Evolutionary conservation across 2,888 invertebrate genomes (phyloP).

Genomic region (Rhabditophanes sp.): DNA sequence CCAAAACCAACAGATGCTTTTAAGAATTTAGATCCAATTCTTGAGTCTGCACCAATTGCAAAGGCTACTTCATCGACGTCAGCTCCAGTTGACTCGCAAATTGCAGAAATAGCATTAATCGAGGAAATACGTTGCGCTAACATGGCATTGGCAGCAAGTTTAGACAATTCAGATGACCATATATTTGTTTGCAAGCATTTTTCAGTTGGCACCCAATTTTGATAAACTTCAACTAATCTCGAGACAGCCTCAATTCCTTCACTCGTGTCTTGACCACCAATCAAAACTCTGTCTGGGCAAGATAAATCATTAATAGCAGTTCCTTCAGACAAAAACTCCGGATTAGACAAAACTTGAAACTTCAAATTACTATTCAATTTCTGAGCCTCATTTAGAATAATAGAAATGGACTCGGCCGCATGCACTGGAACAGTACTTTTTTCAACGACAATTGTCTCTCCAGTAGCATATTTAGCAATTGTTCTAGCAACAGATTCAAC

Average conservation of each 20-base stretch:
- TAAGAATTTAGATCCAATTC: slow-evolving; percentile 88
- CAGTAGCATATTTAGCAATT: slow-evolving; percentile 71
- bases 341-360: slow-evolving; percentile 79
- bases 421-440: slow-evolving; percentile 93
- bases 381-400: slow-evolving; percentile 40
- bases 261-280: slow-evolving; percentile 53
- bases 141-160: slow-evolving; percentile 93
- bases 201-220: slow-evolving; percentile 81
- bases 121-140: slow-evolving; percentile 93
- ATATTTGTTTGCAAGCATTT: slow-evolving; percentile 91
- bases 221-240: slow-evolving; percentile 72
- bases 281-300: slow-evolving; percentile 80
- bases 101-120: slow-evolving; percentile 81
- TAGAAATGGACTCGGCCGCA: slow-evolving; percentile 92
- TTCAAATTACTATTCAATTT: slow-evolving; percentile 17
- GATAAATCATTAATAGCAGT: slow-evolving; percentile 82
- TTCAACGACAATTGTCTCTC: slow-evolving; percentile 72
- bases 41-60: slow-evolving; percentile 78
- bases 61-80: slow-evolving; percentile 90
- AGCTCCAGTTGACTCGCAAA: slow-evolving; percentile 94
- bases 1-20: slow-evolving; percentile 58
- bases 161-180: slow-evolving; percentile 95
- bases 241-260: slow-evolving; percentile 67
- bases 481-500: slow-evolving; percentile 82
- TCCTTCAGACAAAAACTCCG: slow-evolving; percentile 94